Conservation (phyloP, 2,113 vertebrate genomes). For the Cheirogaleus medius region DNA sequence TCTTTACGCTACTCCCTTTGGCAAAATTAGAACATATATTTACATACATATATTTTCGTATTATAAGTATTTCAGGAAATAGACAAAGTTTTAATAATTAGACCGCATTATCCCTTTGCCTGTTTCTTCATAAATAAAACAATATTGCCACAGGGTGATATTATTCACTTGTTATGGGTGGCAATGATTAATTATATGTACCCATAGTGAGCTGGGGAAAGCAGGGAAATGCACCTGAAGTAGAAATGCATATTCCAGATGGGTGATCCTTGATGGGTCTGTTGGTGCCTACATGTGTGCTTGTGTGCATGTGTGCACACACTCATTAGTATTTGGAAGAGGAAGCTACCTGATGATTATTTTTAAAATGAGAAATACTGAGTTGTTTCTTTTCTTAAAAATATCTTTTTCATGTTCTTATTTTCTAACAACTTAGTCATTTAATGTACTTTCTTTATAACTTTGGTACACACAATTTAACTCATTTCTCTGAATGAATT, state of each 20-base stretch:
- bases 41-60: background rate
- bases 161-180: background rate
- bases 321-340: background rate
- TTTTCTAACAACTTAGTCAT: background rate
- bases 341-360: background rate
- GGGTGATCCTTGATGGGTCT: too few relatives aligned
- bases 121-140: background rate
- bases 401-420: background rate
- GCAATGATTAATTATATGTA: background rate
- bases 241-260: background rate
- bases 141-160: background rate
- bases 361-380: background rate
- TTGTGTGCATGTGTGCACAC: rapidly evolving
- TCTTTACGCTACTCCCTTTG: background rate
- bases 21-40: background rate
- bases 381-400: background rate
- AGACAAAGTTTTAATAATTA: background rate
- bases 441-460: background rate
- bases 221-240: background rate
- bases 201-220: background rate
- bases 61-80: background rate
- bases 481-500: background rate
- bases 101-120: background rate
- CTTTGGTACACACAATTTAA: background rate
- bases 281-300: background rate